Base-by-base conservation (phyloP, 2,888 invertebrate genomes). In the Erpobdella octoculata region DNA sequence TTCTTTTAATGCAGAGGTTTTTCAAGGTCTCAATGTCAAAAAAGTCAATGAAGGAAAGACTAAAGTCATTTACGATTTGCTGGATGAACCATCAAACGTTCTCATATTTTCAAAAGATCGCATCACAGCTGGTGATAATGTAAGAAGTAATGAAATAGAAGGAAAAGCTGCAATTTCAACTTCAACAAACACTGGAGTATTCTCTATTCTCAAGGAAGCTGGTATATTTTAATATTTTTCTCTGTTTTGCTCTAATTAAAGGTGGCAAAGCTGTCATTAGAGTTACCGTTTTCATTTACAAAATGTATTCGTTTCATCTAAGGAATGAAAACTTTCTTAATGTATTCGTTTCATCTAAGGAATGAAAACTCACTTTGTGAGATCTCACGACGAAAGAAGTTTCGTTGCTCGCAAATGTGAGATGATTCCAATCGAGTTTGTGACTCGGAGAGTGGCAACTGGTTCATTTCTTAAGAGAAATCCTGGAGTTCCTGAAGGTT, bases 401-500 rank as follows among this genome's bases (percentile, higher is more conserved):
- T 94, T 97, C 79, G 82, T 96, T 67, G 91, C 93, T 0, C 89
- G 89, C 81, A 90, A 90, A 85, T 98, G 97, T 82, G 88, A 90
- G 69, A 98, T 98, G 97, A 88, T 98, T 61, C 97, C 97, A 0
- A 94, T 97, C 75, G 97, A 98, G 84, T 98, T 96, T 95, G 95
- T 98, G 18, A 91, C 94, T 0, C 75, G 84, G 12, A 88, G 97
- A 72, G 84, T 96, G 71, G 97, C 97, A 4, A 97, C 97, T 21
- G 97, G 97, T 6, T 96, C 96, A 2, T 98, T 94, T 84, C 85
- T 97, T 46, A 92, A 89, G 81, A 87, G 95, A 76, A 88, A 95
- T 84, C 87, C 89, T 38, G 88, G 89, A 73, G 96, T 97, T 0
- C 88, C 89, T 6, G 96, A 97, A 84, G 96, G 96, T 36, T 92